Evolutionary conservation across 2,113 vertebrate genomes (phyloP).

Genomic region (Ciconia boyciana): DNA sequence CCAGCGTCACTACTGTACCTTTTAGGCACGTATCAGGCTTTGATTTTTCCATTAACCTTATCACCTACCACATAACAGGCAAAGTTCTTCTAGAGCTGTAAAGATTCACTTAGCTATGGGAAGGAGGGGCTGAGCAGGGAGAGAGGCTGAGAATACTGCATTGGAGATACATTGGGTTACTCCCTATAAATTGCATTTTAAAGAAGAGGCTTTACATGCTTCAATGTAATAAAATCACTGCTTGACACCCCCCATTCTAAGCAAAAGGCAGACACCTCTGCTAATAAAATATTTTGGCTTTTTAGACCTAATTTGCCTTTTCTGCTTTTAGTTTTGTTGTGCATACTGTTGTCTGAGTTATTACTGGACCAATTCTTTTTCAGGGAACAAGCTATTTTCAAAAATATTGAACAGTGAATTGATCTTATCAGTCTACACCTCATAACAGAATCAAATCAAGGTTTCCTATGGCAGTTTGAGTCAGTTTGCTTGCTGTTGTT

Average conservation of each 20-base stretch:
- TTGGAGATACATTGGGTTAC: background rate
- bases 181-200: background rate
- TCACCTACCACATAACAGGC: background rate
- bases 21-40: background rate
- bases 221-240: background rate
- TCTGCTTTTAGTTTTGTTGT: background rate
- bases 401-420: background rate
- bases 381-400: background rate
- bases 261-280: background rate
- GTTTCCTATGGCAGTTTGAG: background rate
- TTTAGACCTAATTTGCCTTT: background rate
- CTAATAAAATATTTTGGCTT: background rate
- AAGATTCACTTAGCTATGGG: background rate
- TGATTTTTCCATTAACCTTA: background rate
- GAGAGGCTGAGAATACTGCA: background rate
- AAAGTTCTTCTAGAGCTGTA: background rate
- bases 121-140: background rate
- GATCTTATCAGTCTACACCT: background rate
- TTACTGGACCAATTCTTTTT: background rate
- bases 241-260: background rate
- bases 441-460: background rate
- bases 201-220: background rate
- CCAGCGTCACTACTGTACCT: background rate
- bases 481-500: background rate
- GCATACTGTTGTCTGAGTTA: background rate